Base-by-base conservation (phyloP, 2,113 vertebrate species). In the Oxyura jamaicensis region DNA sequence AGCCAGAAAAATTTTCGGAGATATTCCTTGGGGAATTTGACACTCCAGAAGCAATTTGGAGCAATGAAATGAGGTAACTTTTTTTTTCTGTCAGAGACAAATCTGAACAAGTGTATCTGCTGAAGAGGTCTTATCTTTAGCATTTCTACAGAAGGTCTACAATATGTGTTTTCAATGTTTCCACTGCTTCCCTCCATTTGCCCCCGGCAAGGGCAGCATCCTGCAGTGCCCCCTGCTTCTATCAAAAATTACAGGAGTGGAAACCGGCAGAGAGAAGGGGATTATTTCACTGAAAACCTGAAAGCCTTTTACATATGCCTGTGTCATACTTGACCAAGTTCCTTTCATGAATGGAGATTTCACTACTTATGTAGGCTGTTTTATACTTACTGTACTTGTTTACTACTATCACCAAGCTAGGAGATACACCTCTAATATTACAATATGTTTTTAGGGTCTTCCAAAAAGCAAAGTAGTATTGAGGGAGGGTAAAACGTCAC, bases 1-100 rank as follows among this genome's bases (percentile, higher is more conserved):
- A 99, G 81, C 97, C 99, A 23, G 99, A 99, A 82, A 99, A 99
- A 88, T 99, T 99, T 98, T 99, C 99, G 6, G 99, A 99, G 97
- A 99, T 99, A 95, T 99, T 99, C 96, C 98, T 99, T 20, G 99
- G 99, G 93, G 99, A 99, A 93, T 99, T 99, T 97, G 99, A 99
- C 85, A 99, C 99, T 29, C 99, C 99, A 8, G 99, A 99, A 98
- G 99, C 99, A 92, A 99, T 99, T 96, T 99, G 99, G 99, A 99
- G 99, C 98, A 99, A 98, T 60, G 99, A 99, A 98, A 99, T 99
- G 99, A 99, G 99, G 99, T 99, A 92, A 96, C 10, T 80, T 31
- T 68, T 11, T 41, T 84, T 74, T 55, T 75, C 13, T 86, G 18
- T 75, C 14, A 78, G 36, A 66, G 20, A 59, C 16, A 55, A 83